Evolutionary conservation across 2,797 vertebrate genomes (phyloP).

Genomic region (Microctenopoma lineatum): DNA sequence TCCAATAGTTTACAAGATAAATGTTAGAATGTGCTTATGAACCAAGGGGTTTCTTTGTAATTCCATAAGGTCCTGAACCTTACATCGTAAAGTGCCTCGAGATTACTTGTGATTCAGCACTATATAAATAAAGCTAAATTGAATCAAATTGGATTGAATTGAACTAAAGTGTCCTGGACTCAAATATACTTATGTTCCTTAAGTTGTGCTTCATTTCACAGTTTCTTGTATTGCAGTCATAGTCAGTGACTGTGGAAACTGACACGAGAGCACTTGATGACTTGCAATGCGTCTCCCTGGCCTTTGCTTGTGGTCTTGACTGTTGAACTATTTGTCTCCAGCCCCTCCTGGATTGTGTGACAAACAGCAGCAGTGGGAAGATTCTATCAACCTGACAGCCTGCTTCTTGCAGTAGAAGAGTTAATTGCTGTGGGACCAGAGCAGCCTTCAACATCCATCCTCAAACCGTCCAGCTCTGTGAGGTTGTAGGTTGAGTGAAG

Average conservation of each 20-base stretch:
- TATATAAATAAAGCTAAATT: too few species aligned
- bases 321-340: conserved; percentile 78
- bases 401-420: conserved; percentile 80
- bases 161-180: not conserved
- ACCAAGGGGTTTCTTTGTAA: not conserved
- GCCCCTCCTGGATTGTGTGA: conserved; percentile 73
- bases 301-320: conserved; percentile 45
- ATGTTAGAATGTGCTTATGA: not conserved
- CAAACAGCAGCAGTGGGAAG: conserved; percentile 69
- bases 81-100: too few species aligned
- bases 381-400: conserved; percentile 82
- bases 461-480: conserved; percentile 69
- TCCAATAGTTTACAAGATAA: not conserved
- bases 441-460: conserved; percentile 82
- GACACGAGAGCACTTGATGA: conserved; percentile 38
- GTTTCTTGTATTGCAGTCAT: not conserved
- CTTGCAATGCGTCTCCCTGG: conserved; percentile 34
- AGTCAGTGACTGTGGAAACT: conserved; percentile 19
- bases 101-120: too few species aligned
- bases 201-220: not conserved
- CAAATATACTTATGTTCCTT: not conserved
- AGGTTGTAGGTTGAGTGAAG: conserved; percentile 75
- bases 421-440: conserved; percentile 85
- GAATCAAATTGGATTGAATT: too few species aligned
- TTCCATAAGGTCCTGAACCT: too few species aligned